Evolutionary conservation across 1,140 invertebrate genomes (phyloP), one percentile per base, ranked within the genome.

Genomic region (Microplitis mediator): DNA sequence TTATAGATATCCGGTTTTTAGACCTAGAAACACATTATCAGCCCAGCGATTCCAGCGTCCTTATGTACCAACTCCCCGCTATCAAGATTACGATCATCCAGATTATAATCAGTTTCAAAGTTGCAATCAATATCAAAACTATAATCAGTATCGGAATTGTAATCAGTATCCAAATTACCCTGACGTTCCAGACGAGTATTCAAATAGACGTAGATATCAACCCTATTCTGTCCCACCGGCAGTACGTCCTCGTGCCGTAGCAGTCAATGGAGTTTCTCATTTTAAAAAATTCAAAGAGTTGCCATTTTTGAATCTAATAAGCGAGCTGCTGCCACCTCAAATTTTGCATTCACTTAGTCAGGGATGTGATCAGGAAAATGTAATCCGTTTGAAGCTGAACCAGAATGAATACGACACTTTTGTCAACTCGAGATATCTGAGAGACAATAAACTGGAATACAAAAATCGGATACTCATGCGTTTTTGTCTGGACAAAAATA

Each of bases 321-420:
- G 90, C 32, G 95, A 97, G 84, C 87, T 98, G 5, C 87, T 98
- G 70, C 96, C 96, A 87, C 96, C 97, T 1, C 95, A 95, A 5
- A 95, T 93, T 79, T 89, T 98, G 79, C 90, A 93, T 84, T 92
- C 95, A 14, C 91, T 92, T 80, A 91, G 91, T 68, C 88, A 89
- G 1, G 90, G 92, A 74, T 88, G 95, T 71, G 90, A 94, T 78
- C 95, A 98, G 82, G 96, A 98, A 80, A 91, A 91, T 50, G 91
- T 90, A 63, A 97, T 95, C 83, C 91, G 92, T 67, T 98, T 98
- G 88, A 95, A 96, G 85, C 87, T 98, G 23, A 97, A 95, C 8
- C 95, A 96, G 13, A 92, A 95, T 81, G 96, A 98, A 86, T 95
- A 96, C 35, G 93, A 92, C n/a, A 93, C 96, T 80, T 93, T 97